Evolutionary conservation across 2,797 vertebrate genomes (phyloP).

Genomic region (Telmatherina bonti): DNA sequence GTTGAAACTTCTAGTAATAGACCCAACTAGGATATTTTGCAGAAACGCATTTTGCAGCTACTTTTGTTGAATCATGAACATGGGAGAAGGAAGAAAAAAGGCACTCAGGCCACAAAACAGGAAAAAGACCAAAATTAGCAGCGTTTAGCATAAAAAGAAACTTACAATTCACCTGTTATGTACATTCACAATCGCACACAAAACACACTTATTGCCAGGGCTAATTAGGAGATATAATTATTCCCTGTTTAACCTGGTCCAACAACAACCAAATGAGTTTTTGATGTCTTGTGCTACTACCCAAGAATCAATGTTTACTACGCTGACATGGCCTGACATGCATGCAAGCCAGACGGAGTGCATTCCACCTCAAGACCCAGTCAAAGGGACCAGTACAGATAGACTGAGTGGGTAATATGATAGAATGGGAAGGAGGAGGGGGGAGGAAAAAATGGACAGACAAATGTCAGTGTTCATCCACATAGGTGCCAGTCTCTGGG

Average conservation of each 20-base stretch:
- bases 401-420: not conserved
- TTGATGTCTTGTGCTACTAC: conserved; percentile 30
- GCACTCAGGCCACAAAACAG: conserved; percentile 37
- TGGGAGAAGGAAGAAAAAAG: conserved; percentile 24
- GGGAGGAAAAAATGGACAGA: conserved; percentile 10
- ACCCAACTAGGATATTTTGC: conserved; percentile 64
- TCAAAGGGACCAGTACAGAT: conserved; percentile 11
- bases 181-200: conserved; percentile 16
- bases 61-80: conserved; percentile 66
- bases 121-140: conserved; percentile 2
- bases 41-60: conserved; percentile 61
- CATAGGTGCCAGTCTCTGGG: conserved; percentile 46
- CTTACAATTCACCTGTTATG: conserved; percentile 1
- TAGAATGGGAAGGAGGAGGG: not conserved
- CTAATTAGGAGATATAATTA: conserved; percentile 50
- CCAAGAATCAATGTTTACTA: conserved; percentile 44
- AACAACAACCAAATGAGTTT: conserved; percentile 1
- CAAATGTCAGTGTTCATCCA: conserved; percentile 41
- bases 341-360: conserved; percentile 14
- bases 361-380: conserved; percentile 12
- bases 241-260: conserved; percentile 36
- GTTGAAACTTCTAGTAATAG: conserved; percentile 76
- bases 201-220: conserved; percentile 8
- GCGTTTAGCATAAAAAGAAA: not conserved
- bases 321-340: conserved; percentile 20